phyloP scores from a whole-genome alignment of 2,888 invertebrate genomes.

The Biston betularia region DNA sequence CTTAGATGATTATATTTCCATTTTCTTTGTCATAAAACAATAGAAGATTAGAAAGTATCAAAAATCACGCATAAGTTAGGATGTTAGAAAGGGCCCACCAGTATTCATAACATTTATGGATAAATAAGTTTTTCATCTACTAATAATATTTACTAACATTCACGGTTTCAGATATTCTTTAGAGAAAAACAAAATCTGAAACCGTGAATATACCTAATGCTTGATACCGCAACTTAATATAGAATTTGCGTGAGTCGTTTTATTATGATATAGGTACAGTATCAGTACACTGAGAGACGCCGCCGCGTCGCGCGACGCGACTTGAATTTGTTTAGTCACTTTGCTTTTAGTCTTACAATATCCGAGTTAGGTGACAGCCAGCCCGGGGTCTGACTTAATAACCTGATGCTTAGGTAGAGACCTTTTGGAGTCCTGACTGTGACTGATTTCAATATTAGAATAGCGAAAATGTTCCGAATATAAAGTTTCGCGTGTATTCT shows the following conservation, averaged over 20 bases:
- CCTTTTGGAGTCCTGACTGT: constrained; percentile 3
- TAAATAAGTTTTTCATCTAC: too few species aligned
- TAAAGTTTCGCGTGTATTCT: not conserved
- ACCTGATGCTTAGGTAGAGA: constrained; percentile 3
- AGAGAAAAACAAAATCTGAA: too few species aligned
- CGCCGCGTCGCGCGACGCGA: not conserved
- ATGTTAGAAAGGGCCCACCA: too few species aligned
- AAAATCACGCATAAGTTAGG: too few species aligned
- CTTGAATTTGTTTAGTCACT: constrained; percentile 21
- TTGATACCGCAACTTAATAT: not conserved
- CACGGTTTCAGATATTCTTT: not conserved
- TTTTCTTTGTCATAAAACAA: too few species aligned
- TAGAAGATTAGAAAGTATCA: too few species aligned
- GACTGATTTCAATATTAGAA: constrained; percentile 14
- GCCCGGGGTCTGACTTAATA: constrained; percentile 10
- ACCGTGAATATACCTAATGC: not conserved
- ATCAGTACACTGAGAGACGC: constrained; percentile 9
- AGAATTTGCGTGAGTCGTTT: not conserved
- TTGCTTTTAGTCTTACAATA: constrained; percentile 20
- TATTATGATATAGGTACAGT: not conserved
- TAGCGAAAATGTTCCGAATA: constrained; percentile 9
- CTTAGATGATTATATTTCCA: too few species aligned
- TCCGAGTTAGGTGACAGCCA: constrained; percentile 9
- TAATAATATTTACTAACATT: too few species aligned
- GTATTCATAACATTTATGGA: too few species aligned